phyloP scores from a whole-genome alignment of 2,113 vertebrate species.

The Synodontis membranacea region DNA sequence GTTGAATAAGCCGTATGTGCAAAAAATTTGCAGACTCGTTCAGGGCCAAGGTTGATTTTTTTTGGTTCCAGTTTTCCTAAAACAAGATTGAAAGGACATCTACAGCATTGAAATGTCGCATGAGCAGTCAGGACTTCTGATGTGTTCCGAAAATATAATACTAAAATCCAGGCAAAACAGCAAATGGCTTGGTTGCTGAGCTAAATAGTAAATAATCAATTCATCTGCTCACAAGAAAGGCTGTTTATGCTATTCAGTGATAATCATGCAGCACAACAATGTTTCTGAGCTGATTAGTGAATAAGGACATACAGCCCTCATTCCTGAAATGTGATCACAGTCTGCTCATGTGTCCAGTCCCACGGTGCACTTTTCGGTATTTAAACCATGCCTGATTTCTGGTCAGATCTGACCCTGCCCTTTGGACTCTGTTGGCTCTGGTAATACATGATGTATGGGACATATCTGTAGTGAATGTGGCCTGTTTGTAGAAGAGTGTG shows the following conservation, averaged over 20 bases:
- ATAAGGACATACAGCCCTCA: background rate
- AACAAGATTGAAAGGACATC: background rate
- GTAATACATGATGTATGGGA: slow-evolving; percentile 48
- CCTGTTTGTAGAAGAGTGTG: slow-evolving; percentile 33
- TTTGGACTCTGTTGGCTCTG: slow-evolving; percentile 5
- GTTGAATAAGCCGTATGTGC: background rate
- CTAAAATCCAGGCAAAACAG: background rate
- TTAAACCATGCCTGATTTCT: slow-evolving; percentile 13
- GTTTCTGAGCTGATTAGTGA: background rate
- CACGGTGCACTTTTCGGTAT: slow-evolving; percentile 10
- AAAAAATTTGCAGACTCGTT: background rate
- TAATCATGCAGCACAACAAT: background rate
- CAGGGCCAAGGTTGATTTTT: background rate
- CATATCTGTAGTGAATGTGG: slow-evolving; percentile 42
- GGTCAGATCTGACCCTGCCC: slow-evolving; percentile 18
- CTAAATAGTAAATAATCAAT: background rate
- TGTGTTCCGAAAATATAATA: background rate
- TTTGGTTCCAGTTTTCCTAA: background rate
- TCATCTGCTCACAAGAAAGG: background rate
- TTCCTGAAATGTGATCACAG: slow-evolving; percentile 2
- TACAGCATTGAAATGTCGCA: background rate
- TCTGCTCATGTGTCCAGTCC: slow-evolving; percentile 24
- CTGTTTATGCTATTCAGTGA: slow-evolving; percentile 11
- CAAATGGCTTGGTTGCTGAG: background rate
- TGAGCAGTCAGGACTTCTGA: background rate